Conservation (phyloP, 1,140 invertebrate genomes). For the Mya arenaria region DNA sequence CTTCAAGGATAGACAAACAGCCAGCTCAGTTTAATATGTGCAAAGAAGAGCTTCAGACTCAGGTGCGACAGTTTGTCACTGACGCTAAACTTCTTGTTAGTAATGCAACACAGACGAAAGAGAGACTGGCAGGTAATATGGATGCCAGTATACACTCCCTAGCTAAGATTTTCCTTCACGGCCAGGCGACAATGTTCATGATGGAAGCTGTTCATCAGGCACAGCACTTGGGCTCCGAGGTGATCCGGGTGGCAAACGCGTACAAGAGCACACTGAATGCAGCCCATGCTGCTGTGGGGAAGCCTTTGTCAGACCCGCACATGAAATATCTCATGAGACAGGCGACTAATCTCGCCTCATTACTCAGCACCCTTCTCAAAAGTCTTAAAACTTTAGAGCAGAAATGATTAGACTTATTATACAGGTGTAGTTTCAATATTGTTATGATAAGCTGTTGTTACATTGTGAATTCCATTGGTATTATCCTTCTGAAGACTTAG, state of each 20-base stretch:
- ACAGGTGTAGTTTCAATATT: background rate
- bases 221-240: conserved; percentile 89
- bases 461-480: too few relatives aligned
- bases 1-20: conserved; percentile 66
- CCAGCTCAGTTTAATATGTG: conserved; percentile 78
- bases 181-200: conserved; percentile 81
- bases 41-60: conserved; percentile 89
- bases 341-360: conserved; percentile 90
- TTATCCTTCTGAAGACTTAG: too few relatives aligned
- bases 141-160: conserved; percentile 76
- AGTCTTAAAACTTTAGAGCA: conserved; percentile 88
- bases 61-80: conserved; percentile 90
- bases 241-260: conserved; percentile 90
- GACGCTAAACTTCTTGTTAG: conserved; percentile 92
- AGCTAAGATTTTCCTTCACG: conserved; percentile 80
- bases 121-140: conserved; percentile 83
- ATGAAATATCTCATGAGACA: conserved; percentile 85
- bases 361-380: conserved; percentile 90
- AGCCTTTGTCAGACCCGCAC: conserved; percentile 80
- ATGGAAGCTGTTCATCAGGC: conserved; percentile 89
- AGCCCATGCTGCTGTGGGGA: conserved; percentile 78
- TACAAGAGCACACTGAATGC: conserved; percentile 84
- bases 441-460: too few relatives aligned
- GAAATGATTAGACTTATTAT: conserved; percentile 44
- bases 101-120: conserved; percentile 85